Percentiles rank a stretch among this genome's conserved stretches.
phyloP scores from a whole-genome alignment of 2,797 vertebrate species.

The Darevskia nairensis region DNA sequence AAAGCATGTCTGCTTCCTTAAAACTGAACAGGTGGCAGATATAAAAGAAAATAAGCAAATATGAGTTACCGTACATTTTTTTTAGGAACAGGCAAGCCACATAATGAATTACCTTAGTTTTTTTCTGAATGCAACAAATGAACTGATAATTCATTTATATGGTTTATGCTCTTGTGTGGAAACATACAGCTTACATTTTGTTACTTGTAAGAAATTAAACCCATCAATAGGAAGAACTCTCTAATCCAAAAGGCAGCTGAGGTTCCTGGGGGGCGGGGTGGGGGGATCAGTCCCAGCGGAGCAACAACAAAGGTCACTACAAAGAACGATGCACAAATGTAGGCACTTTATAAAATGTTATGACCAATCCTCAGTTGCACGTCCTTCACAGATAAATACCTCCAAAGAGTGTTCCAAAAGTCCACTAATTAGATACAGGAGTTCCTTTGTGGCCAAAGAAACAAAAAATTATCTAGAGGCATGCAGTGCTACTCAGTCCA shows the following conservation, averaged over 20 bases:
- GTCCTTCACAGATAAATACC: constrained; percentile 1
- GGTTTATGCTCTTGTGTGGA: neutral
- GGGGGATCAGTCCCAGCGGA: neutral
- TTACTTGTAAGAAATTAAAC: neutral
- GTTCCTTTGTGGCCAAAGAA: constrained; percentile 16
- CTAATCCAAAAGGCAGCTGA: neutral
- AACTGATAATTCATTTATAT: neutral
- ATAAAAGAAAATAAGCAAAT: neutral
- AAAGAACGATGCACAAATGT: neutral
- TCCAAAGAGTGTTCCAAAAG: constrained; percentile 12
- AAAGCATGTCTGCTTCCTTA: neutral
- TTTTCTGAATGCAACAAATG: neutral
- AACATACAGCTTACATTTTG: too few relatives aligned
- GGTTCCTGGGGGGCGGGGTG: neutral
- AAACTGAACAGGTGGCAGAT: rapidly evolving
- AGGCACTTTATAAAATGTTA: neutral
- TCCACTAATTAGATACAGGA: neutral
- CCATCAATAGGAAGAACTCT: neutral
- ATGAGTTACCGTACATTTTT: too few relatives aligned
- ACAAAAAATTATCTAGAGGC: constrained; percentile 34
- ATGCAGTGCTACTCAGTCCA: constrained; percentile 4
- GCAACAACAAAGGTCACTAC: neutral
- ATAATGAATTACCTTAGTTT: neutral
- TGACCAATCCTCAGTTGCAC: neutral
- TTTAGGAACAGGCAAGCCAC: neutral